Percentiles rank a stretch among this genome's conserved stretches.
phyloP scores from a whole-genome alignment of 2,888 invertebrate genomes.

The Hetaerina titia region DNA sequence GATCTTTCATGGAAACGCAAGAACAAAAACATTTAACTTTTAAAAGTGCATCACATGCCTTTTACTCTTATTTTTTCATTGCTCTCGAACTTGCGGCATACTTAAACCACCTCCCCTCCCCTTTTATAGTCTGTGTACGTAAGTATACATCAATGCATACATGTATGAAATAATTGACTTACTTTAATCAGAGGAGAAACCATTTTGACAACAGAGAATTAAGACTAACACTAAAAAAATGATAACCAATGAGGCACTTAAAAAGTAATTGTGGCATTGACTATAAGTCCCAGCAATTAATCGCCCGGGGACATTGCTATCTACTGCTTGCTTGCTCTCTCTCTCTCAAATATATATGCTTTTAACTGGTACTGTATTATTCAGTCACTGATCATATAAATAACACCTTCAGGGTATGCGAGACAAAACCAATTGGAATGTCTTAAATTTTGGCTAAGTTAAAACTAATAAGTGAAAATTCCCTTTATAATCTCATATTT shows the following conservation, averaged over 20 bases:
- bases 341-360: conserved; percentile 41
- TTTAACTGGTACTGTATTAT: conserved; percentile 40
- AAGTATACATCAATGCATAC: neutral
- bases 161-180: conserved; percentile 42
- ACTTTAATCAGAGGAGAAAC: conserved; percentile 49
- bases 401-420: conserved; percentile 18
- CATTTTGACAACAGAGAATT: conserved; percentile 52
- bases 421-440: conserved; percentile 12
- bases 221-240: conserved; percentile 42
- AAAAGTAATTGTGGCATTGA: conserved; percentile 55
- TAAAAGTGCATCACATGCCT: too few relatives aligned
- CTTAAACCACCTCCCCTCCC: too few relatives aligned
- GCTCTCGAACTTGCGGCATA: too few relatives aligned
- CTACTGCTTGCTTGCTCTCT: conserved; percentile 1
- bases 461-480: conserved; percentile 27
- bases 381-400: conserved; percentile 52
- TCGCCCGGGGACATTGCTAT: conserved; percentile 16
- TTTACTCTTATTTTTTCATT: too few relatives aligned
- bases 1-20: neutral
- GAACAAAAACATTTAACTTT: too few relatives aligned
- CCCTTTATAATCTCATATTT: conserved; percentile 22
- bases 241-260: conserved; percentile 59
- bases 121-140: neutral
- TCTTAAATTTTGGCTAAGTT: neutral
- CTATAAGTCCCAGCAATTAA: conserved; percentile 42